These are phyloP conservation scores for Carabus problematicus DNA, from an alignment of 2,888 invertebrate species.

Conservation along the genomic window DNA sequence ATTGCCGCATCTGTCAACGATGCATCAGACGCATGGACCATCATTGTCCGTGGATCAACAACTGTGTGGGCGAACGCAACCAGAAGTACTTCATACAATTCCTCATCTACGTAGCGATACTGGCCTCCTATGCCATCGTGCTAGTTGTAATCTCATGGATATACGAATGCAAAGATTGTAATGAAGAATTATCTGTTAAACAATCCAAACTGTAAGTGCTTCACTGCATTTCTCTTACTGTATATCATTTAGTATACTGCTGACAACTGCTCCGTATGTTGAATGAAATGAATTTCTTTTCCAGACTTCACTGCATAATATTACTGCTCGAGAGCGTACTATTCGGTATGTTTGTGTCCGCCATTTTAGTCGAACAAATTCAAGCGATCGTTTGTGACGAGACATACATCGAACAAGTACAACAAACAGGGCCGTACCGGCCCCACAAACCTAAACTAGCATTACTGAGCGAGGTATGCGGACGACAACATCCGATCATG, in stretches of 20 bases:
- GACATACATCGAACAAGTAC: conserved; percentile 81
- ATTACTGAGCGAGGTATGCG: conserved; percentile 79
- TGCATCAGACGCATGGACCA: conserved; percentile 86
- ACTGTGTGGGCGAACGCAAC: conserved; percentile 91
- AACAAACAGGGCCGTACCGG: conserved; percentile 70
- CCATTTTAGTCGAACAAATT: conserved; percentile 86
- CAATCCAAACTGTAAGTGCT: conserved; percentile 76
- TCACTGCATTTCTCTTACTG: neutral
- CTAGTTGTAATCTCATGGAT: conserved; percentile 78
- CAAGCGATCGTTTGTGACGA: conserved; percentile 85
- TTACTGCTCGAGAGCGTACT: conserved; percentile 80
- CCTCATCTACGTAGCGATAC: conserved; percentile 76
- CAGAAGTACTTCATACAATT: conserved; percentile 93
- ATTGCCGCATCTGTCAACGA: conserved; percentile 85
- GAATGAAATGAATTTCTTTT: conserved; percentile 49
- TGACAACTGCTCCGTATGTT: neutral
- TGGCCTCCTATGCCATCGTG: conserved; percentile 71
- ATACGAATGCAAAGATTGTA: conserved; percentile 72
- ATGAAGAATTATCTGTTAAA: conserved; percentile 68
- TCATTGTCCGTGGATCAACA: conserved; percentile 92
- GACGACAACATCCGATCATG: conserved; percentile 72
- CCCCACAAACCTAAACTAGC: conserved; percentile 70
- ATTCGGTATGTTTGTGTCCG: conserved; percentile 87
- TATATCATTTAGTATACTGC: neutral
- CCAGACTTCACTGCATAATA: conserved; percentile 83